A percentile compares a stretch with the other conserved stretches of the same genome.
Evolutionary conservation across 2,797 vertebrate genomes (phyloP).

Genomic region (Sebastes alutus): DNA sequence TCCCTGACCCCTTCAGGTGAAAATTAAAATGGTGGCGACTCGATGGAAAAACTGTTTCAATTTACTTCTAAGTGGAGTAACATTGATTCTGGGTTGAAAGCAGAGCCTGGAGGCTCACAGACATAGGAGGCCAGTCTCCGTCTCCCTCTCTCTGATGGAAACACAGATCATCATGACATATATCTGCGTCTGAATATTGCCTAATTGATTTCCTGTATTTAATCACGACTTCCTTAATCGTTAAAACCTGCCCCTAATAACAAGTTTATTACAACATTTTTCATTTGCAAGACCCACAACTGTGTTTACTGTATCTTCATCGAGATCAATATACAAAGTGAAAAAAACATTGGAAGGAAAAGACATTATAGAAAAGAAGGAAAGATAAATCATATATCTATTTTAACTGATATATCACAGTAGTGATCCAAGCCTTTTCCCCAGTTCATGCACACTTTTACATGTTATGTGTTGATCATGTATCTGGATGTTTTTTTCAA

Average conservation of each 20-base stretch:
- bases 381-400: neutral
- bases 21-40: constrained; percentile 77
- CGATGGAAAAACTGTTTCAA: constrained; percentile 80
- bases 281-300: neutral
- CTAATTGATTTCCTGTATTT: constrained; percentile 39
- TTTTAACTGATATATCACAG: neutral
- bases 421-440: too few species aligned
- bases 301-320: neutral
- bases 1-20: constrained; percentile 79
- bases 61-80: constrained; percentile 78
- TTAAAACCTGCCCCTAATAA: neutral
- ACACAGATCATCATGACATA: constrained; percentile 26
- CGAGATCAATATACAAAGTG: neutral
- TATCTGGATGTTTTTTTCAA: neutral
- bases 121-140: constrained; percentile 21
- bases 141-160: constrained; percentile 14
- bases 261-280: neutral
- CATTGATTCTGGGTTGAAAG: constrained; percentile 79
- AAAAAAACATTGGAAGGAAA: neutral
- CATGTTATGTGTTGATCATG: neutral
- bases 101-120: constrained; percentile 55
- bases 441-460: neutral
- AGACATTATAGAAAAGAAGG: neutral
- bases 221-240: constrained; percentile 35
- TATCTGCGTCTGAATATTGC: constrained; percentile 26